These are phyloP conservation scores for Gastrophryne carolinensis DNA, from an alignment of 2,797 vertebrate species.

Conservation along the genomic window DNA sequence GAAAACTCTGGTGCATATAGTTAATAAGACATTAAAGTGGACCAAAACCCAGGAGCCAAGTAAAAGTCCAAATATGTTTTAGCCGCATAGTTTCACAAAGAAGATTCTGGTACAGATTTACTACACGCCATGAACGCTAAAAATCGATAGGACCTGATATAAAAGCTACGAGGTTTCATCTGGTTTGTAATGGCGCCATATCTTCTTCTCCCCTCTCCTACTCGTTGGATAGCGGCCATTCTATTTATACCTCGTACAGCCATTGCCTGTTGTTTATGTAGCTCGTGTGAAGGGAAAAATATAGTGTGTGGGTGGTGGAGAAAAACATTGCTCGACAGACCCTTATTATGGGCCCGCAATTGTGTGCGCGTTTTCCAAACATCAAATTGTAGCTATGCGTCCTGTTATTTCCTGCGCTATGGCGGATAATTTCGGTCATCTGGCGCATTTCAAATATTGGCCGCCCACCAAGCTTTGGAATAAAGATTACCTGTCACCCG, in stretches of 20 bases:
- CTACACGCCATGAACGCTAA: no score
- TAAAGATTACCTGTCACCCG: no score
- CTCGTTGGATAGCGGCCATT: conserved; percentile 23
- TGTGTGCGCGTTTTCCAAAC: neutral
- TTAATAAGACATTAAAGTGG: no score
- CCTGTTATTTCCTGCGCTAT: neutral
- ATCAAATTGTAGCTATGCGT: conserved; percentile 4
- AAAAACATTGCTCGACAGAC: conserved; percentile 14
- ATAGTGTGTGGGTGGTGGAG: conserved; percentile 26
- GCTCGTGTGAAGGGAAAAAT: conserved; percentile 23
- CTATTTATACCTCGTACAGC: conserved; percentile 9
- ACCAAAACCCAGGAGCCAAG: no score
- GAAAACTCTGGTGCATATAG: no score
- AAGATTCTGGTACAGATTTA: no score
- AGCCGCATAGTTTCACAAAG: no score
- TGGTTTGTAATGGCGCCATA: neutral
- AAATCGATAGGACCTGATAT: no score
- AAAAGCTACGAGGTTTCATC: no score
- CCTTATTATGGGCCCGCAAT: neutral
- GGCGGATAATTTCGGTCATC: conserved; percentile 11
- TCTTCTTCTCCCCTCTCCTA: conserved; percentile 4
- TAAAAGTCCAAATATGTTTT: no score
- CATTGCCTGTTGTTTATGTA: conserved; percentile 23
- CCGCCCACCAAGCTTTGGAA: neutral
- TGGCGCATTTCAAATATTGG: conserved; percentile 20